Evolutionary conservation across 2,797 vertebrate genomes (phyloP), one percentile per base, ranked within the genome.

Genomic region (Alauda arvensis): DNA sequence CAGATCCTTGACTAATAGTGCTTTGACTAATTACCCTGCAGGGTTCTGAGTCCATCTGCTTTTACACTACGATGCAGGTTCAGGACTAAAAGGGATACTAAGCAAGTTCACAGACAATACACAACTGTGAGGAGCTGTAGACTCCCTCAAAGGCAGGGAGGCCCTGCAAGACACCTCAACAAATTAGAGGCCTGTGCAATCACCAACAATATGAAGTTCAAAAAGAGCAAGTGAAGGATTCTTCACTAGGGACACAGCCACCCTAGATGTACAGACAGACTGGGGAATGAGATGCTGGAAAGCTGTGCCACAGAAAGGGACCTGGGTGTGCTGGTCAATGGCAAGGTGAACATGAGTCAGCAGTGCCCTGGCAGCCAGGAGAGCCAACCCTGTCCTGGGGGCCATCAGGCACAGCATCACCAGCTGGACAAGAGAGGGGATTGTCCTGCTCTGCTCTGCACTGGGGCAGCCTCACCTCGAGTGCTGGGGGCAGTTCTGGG

Each of bases 381-480:
- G 51, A 8, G 16, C 3, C 59, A 55, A 0, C 0, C 0, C 0
- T 29, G 15, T 16, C 67, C 57, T 23, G 29, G 10, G 6, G 19
- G 0, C 1, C 18, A 70, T 16, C 29, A 46, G 57, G 40, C 29
- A 7, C 57, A 70, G 33, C 33, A 53, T 40, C 0, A 0, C 5
- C 57, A 70, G 29, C 49, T 0, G 0, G 33, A 25, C 8, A 55
- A 55, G 25, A 20, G 42, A 71, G 29, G 29, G 19, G 49, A 55
- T 48, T 48, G 67, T 62, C 42, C 57, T 0, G 3, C 29, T 71
- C 34, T 71, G 42, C 34, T 71, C 49, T 55, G 49, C 0, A 0
- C 25, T 56, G 51, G 20, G 42, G 6, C 2, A 0, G 31, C 51
- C 68, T 71, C 14, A 48, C 6, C 51, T 63, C 0, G 0, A 40